Evolutionary conservation across 2,797 vertebrate genomes (phyloP), one percentile per base, ranked within the genome.

Genomic region (Salarias fasciatus): DNA sequence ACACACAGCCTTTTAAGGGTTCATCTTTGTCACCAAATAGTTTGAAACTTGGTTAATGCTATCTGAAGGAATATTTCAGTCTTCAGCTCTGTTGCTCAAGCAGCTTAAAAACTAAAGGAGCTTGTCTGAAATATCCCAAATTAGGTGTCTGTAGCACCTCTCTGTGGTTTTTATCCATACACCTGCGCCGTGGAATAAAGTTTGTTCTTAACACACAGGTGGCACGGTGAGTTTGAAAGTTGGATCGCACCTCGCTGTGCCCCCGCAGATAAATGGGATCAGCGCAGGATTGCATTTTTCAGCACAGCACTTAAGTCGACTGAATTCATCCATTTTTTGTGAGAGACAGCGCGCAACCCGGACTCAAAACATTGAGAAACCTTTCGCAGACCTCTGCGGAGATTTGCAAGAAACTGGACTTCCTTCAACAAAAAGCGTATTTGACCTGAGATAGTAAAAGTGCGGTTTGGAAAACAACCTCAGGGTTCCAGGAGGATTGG

Each of bases 31-130:
- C 69, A 76, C 33, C 41, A 65, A n/a, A 51, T 75, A 65, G 63
- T 80, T 82, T 80, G 44, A 72, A 82, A 82, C 40, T 67, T 75
- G 11, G 69, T 74, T 84, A 82, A 89, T 86, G 86, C 80, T 78
- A 43, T 78, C 79, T 84, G 33, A 67, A 80, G 82, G 80, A 79
- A 63, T 52, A 51, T 53, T 82, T 75, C 40, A 55, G 33, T 72
- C 45, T 62, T 59, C 6, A 13, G 70, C 69, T 64, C 12, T 61
- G 58, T 64, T 58, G 31, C 61, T 64, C 61, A 38, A 71, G 14
- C 43, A 54, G 53, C 80, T 75, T 62, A 59, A 43, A 82, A 85
- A 76, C 53, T 73, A 44, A 24, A 52, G 4, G 53, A 46, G 58
- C 28, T 64, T 57, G 44, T 70, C 48, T 41, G 10, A 8, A 67